Conservation (phyloP, 2,888 invertebrate species). For the Lasioglossum malachurum region DNA sequence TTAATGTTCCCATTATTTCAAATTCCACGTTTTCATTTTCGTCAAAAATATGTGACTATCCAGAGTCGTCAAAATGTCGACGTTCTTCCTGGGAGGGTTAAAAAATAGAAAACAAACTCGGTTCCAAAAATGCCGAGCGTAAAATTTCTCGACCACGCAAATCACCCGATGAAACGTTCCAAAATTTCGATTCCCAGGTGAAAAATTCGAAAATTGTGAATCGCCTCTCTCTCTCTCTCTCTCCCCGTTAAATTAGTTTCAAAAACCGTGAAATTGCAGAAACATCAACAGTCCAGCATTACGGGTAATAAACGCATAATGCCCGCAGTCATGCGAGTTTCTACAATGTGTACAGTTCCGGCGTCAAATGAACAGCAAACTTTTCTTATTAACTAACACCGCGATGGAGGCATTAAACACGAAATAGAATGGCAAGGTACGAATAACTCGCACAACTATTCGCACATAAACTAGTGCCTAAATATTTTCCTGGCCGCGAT, state of each 20-base stretch:
- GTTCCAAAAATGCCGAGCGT: neutral
- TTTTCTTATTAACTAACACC: constrained; percentile 5
- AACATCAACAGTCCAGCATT: neutral
- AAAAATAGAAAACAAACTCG: neutral
- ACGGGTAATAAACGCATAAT: neutral
- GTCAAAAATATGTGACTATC: too few species aligned
- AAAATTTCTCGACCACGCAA: neutral
- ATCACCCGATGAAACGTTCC: neutral
- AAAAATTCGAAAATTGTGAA: neutral
- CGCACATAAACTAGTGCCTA: neutral
- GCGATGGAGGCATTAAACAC: neutral
- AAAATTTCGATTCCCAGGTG: neutral
- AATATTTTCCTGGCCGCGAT: neutral
- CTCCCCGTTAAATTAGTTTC: neutral
- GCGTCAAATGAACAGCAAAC: neutral
- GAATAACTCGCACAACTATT: neutral
- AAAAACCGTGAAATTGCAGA: neutral
- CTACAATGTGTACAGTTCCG: neutral
- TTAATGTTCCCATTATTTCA: too few species aligned
- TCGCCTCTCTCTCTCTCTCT: neutral
- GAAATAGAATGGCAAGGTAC: neutral
- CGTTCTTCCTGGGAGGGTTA: too few species aligned
- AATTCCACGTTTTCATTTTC: too few species aligned
- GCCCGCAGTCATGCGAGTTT: neutral
- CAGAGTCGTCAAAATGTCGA: too few species aligned